Conservation (phyloP, 2,113 vertebrate genomes). For the Ascaphus truei region DNA sequence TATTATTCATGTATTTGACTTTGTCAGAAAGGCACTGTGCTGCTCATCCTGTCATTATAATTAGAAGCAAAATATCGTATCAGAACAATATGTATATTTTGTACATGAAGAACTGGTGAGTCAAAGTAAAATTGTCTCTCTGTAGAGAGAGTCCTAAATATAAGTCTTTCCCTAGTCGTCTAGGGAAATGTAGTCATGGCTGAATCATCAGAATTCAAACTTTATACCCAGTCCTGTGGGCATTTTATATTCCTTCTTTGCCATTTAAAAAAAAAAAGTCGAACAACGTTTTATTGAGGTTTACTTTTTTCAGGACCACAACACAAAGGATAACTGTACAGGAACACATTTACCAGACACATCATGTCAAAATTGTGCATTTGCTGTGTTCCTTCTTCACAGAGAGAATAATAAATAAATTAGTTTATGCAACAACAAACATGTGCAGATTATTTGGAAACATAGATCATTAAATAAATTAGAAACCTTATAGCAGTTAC, state of each 20-base stretch:
- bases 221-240: not conserved
- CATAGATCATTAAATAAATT: not conserved
- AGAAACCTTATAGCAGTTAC: too few species aligned
- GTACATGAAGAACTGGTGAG: not conserved
- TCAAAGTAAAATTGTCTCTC: slow-evolving; percentile 1
- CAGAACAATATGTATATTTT: slow-evolving; percentile 1
- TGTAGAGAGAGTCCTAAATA: not conserved
- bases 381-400: not conserved
- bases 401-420: not conserved
- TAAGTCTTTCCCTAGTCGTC: not conserved
- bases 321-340: not conserved
- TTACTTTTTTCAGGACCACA: not conserved
- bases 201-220: slow-evolving; percentile 5
- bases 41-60: not conserved
- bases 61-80: slow-evolving; percentile 8
- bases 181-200: not conserved
- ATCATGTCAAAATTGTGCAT: not conserved
- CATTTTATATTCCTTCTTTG: not conserved
- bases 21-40: not conserved
- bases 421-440: not conserved
- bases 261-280: slow-evolving; percentile 6
- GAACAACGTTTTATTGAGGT: not conserved
- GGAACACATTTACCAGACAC: not conserved
- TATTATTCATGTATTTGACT: not conserved
- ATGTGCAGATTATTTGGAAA: not conserved